phyloP scores from a whole-genome alignment of 2,888 invertebrate species.

The Busseola fusca region DNA sequence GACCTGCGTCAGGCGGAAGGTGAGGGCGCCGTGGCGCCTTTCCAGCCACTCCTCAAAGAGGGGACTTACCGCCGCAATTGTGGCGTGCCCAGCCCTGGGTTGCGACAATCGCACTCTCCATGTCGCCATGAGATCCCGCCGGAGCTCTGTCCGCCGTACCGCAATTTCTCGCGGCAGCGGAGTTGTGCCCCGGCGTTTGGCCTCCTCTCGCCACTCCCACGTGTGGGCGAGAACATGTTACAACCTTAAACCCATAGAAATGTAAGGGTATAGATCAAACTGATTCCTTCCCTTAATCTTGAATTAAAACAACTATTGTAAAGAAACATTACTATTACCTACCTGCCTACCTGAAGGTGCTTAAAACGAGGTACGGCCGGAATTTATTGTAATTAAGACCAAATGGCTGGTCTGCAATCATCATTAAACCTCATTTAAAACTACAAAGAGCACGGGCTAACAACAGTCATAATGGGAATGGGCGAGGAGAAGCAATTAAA shows the following conservation, averaged over 20 bases:
- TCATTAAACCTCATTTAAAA: constrained; percentile 64
- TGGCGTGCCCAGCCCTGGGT: no score
- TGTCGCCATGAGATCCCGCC: no score
- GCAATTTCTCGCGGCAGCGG: no score
- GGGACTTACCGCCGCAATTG: no score
- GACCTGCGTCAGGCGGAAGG: no score
- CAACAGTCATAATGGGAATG: constrained; percentile 61
- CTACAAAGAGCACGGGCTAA: constrained; percentile 59
- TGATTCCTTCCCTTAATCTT: background rate
- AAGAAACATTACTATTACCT: background rate
- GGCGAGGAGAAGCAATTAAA: constrained; percentile 70
- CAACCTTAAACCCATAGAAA: background rate
- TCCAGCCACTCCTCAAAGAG: no score
- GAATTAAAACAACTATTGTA: background rate
- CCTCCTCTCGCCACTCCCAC: no score
- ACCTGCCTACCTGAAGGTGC: background rate
- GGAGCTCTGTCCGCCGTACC: no score
- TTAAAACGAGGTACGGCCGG: constrained; percentile 4
- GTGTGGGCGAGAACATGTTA: no score
- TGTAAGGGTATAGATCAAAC: background rate
- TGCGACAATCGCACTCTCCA: no score
- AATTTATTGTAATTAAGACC: constrained; percentile 43
- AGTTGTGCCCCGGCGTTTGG: no score
- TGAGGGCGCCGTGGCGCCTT: no score
- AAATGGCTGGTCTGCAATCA: constrained; percentile 57